A percentile compares a stretch with the other conserved stretches of the same genome.
Conservation (phyloP, 2,113 vertebrate species). For the Toxostoma redivivum region DNA sequence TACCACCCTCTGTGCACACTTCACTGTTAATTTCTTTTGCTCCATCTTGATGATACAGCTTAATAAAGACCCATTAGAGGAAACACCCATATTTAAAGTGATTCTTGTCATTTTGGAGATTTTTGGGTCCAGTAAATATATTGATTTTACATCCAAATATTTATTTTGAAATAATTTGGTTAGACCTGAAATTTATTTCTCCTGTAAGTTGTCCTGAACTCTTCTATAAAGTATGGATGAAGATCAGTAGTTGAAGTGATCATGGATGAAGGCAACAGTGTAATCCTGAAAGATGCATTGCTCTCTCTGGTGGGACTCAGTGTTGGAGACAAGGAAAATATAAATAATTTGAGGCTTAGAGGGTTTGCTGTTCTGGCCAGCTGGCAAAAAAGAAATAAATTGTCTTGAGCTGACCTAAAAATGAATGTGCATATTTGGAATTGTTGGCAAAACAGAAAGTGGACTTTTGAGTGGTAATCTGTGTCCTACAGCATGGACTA, state of each 20-base stretch:
- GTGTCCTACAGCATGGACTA: neutral
- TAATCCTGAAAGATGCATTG: neutral
- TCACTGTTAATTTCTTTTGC: neutral
- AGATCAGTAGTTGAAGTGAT: neutral
- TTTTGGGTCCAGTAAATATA: neutral
- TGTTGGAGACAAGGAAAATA: neutral
- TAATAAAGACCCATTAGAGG: neutral
- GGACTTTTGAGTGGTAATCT: neutral
- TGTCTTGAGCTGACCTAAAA: neutral
- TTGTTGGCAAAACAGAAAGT: neutral
- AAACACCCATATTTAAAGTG: neutral
- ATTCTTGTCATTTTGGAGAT: slow-evolving; percentile 7
- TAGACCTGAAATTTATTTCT: neutral
- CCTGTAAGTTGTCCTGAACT: neutral
- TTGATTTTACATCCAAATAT: neutral
- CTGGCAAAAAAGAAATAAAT: neutral
- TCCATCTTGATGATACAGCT: neutral
- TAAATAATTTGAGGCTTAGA: neutral
- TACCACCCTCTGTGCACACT: neutral
- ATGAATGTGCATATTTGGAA: neutral
- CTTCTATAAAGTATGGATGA: neutral
- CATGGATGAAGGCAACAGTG: neutral
- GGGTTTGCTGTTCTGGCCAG: neutral
- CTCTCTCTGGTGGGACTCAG: neutral
- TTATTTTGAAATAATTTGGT: neutral